Evolutionary conservation across 2,113 vertebrate genomes (phyloP).

Genomic region (Mesocricetus auratus): DNA sequence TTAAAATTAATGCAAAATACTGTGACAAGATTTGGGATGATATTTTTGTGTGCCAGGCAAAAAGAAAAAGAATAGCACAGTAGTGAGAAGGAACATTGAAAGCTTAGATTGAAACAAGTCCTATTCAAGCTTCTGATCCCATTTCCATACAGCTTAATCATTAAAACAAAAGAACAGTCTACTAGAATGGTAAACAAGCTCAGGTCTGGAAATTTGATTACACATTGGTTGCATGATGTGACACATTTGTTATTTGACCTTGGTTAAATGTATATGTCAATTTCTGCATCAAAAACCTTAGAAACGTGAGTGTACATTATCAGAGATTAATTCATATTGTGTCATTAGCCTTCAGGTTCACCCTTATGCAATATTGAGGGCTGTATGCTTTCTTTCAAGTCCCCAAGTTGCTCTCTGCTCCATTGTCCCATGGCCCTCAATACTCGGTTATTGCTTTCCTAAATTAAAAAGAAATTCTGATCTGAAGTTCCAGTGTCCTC

Average conservation of each 20-base stretch:
- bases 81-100: background rate
- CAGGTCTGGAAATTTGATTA: background rate
- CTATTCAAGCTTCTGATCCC: background rate
- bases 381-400: background rate
- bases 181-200: too few relatives aligned
- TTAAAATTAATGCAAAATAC: background rate
- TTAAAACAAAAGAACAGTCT: background rate
- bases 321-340: background rate
- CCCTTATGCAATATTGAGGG: background rate
- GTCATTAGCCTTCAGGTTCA: background rate
- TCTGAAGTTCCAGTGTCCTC: background rate
- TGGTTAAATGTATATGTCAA: background rate
- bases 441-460: background rate
- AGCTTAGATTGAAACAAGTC: background rate
- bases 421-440: background rate
- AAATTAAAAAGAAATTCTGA: background rate
- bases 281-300: background rate
- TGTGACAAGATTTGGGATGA: background rate
- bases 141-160: background rate
- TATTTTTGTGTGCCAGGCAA: background rate
- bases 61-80: background rate
- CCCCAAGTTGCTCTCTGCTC: background rate
- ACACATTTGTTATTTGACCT: background rate
- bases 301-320: background rate
- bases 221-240: background rate